Percentiles rank a stretch among this genome's conserved stretches.
Evolutionary conservation across 2,113 vertebrate genomes (phyloP).

Genomic region (Leptobrachium leishanense): DNA sequence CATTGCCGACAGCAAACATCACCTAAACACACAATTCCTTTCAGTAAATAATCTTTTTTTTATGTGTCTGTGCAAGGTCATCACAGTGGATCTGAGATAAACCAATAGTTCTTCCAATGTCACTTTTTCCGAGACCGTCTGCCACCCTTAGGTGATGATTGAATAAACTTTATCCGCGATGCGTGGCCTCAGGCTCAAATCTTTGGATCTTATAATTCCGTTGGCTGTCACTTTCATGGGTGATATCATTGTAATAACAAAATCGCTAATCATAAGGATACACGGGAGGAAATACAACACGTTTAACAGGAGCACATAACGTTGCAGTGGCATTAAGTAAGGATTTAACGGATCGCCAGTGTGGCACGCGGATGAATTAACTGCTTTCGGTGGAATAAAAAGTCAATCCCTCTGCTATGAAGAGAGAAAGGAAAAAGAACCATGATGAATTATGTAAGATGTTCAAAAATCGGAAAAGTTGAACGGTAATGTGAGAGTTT

Average conservation of each 20-base stretch:
- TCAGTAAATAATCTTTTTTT: conserved; percentile 8
- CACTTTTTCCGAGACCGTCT: neutral
- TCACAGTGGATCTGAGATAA: conserved; percentile 3
- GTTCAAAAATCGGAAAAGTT: too few relatives aligned
- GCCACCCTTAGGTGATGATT: neutral
- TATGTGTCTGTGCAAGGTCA: conserved; percentile 21
- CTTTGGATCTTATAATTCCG: neutral
- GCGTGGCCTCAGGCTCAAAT: neutral
- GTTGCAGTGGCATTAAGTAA: too few relatives aligned
- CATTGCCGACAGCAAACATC: conserved; percentile 30
- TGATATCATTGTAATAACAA: neutral
- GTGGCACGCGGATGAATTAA: too few relatives aligned
- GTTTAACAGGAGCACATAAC: too few relatives aligned
- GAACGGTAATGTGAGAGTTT: too few relatives aligned
- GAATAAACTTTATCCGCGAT: neutral
- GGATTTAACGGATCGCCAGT: too few relatives aligned
- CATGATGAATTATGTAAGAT: too few relatives aligned
- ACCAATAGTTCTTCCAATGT: neutral
- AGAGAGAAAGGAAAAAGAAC: too few relatives aligned
- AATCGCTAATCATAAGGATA: neutral
- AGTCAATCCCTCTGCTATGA: too few relatives aligned
- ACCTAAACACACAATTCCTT: neutral
- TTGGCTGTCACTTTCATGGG: too few relatives aligned
- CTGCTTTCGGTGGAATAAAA: too few relatives aligned
- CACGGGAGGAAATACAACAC: neutral